These are phyloP conservation scores for Drosophila navojoa DNA, from an alignment of 1,140 invertebrate species.

Conservation along the genomic window DNA sequence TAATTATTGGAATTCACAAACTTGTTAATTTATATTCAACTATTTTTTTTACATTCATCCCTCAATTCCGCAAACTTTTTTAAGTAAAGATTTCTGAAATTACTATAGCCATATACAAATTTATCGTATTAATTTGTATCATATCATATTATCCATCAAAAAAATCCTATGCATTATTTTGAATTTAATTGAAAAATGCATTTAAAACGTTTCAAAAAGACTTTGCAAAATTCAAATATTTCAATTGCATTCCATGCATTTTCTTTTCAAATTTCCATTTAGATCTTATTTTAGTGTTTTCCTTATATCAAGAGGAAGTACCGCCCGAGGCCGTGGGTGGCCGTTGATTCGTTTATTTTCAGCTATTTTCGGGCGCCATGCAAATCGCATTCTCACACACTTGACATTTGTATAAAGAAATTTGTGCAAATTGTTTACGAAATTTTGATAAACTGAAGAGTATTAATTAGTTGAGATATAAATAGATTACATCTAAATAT, in stretches of 20 bases:
- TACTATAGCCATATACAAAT: not conserved
- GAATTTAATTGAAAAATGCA: not conserved
- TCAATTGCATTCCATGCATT: slow-evolving; percentile 9
- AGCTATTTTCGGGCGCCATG: slow-evolving; percentile 40
- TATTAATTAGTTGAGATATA: too few species aligned
- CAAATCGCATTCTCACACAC: slow-evolving; percentile 62
- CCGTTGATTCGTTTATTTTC: slow-evolving; percentile 43
- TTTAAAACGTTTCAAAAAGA: too few species aligned
- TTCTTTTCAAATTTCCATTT: slow-evolving; percentile 21
- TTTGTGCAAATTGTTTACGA: slow-evolving; percentile 35
- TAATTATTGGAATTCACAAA: too few species aligned
- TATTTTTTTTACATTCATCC: too few species aligned
- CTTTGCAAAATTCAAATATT: not conserved
- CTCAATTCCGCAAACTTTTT: too few species aligned
- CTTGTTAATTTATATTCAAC: too few species aligned
- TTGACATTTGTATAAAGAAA: slow-evolving; percentile 56
- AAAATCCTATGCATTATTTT: not conserved
- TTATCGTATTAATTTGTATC: too few species aligned
- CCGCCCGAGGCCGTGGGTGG: slow-evolving; percentile 64
- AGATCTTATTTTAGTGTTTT: slow-evolving; percentile 42
- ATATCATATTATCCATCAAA: too few species aligned
- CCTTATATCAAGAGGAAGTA: slow-evolving; percentile 62
- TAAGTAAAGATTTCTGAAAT: not conserved
- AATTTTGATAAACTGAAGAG: not conserved
- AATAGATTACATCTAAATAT: too few species aligned